phyloP scores from a whole-genome alignment of 92 coral and sea anemone genomes.

The Micromussa lordhowensis region DNA sequence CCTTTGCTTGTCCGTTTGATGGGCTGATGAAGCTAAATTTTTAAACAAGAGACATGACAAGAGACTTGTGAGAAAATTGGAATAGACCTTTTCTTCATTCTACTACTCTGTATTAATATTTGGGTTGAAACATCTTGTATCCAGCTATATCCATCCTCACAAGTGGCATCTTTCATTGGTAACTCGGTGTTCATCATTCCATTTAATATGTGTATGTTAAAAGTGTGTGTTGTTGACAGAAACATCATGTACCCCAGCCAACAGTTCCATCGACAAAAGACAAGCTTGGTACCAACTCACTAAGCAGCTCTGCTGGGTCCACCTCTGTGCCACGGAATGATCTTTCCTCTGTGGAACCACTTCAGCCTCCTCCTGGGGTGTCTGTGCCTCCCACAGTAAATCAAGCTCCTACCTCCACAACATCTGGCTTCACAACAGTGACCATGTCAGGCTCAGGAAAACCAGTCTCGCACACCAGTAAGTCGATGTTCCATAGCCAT shows the following conservation, averaged over 20 bases:
- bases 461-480: slow-evolving; percentile 81
- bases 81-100: too few relatives aligned
- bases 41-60: too few relatives aligned
- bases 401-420: slow-evolving; percentile 48
- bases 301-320: slow-evolving; percentile 60
- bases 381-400: slow-evolving; percentile 72
- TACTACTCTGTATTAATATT: too few relatives aligned
- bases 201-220: too few relatives aligned
- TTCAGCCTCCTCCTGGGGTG: slow-evolving; percentile 90
- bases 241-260: slow-evolving; percentile 71
- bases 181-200: too few relatives aligned
- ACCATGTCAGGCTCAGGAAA: slow-evolving; percentile 82
- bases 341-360: slow-evolving; percentile 66
- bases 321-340: slow-evolving; percentile 69
- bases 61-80: too few relatives aligned
- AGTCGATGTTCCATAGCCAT: background rate
- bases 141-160: too few relatives aligned
- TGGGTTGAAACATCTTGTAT: too few relatives aligned
- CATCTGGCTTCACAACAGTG: slow-evolving; percentile 72
- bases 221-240: background rate
- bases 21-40: too few relatives aligned
- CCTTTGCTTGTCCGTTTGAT: background rate
- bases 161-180: too few relatives aligned
- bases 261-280: slow-evolving; percentile 69
- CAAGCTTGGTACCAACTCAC: slow-evolving; percentile 66